Evolutionary conservation across 2,797 vertebrate species (phyloP), one percentile per base, ranked within the genome.

Genomic region (Monodelphis domestica): DNA sequence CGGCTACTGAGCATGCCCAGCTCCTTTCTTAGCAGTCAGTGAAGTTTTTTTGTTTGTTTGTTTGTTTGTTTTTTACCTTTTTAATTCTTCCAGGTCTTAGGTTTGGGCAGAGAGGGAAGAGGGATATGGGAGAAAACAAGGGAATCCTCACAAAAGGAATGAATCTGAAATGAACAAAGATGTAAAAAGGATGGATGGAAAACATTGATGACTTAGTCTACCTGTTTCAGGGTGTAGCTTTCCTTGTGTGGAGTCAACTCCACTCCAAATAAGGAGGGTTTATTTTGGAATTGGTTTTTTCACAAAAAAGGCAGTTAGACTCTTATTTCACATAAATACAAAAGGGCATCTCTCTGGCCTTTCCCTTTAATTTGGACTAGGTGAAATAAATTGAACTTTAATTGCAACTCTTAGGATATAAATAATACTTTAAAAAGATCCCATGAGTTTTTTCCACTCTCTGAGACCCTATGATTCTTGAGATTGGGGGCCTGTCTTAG

Each of bases 1-100:
- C 96, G 94, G 55, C 56, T 91, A 96, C 93, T 93, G 97, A 97
- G 97, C 97, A 97, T 97, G 97, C 97, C 89, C 95, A 94, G 95
- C 96, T 96, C 70, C 95, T 91, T 84, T 84, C 70, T 84, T 45
- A 84, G 70, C 38, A 84, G 38, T 84, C 70, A 84, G 70, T 50
- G 38, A 70, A 50, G 63, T 21, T 12, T 54, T 55, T 55, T 55
- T 55, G 1, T 55, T 55, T 54, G 10, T 11, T 11, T 11, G 10
- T 11, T 15, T 12, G 5, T 33, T 63, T 63, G 38, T 45, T 78
- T 38, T 38, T 45, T 21, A 45, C 38, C 38, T 84, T 84, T 84
- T 84, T 84, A 84, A 38, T 84, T 50, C 38, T 90, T 87, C 29
- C 88, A 92, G 96, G 95, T 14, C 26, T 70, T 92, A 59, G 95